Conservation (phyloP, 1,140 invertebrate species). For the Caenorhabditis remanei region DNA sequence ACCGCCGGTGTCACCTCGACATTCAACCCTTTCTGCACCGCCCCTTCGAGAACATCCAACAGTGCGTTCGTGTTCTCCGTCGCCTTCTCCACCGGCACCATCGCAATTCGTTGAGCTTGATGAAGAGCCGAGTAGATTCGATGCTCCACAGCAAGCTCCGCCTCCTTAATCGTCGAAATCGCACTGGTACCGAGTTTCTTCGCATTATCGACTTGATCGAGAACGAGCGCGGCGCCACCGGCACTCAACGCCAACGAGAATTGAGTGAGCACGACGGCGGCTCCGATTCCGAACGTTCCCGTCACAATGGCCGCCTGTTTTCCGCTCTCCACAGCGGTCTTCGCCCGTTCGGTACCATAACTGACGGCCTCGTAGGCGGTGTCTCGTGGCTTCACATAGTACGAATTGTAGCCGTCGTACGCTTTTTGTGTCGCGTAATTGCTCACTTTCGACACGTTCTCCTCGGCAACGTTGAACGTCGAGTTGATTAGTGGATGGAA, state of each 20-base stretch:
- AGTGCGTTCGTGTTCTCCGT: constrained; percentile 28
- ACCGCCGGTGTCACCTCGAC: constrained; percentile 2
- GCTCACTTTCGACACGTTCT: constrained; percentile 14
- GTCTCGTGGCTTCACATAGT: constrained; percentile 31
- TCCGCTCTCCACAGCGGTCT: constrained; percentile 24
- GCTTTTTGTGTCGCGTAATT: constrained; percentile 32
- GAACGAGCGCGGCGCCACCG: constrained; percentile 4
- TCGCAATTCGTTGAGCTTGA: constrained; percentile 44
- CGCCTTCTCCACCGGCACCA: constrained; percentile 54
- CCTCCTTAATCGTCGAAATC: constrained; percentile 23
- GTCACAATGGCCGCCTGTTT: constrained; percentile 24
- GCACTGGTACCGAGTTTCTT: neutral
- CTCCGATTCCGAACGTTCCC: constrained; percentile 52
- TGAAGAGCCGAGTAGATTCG: constrained; percentile 28
- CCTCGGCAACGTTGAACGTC: constrained; percentile 10
- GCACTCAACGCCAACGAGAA: constrained; percentile 20
- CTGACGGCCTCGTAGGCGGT: constrained; percentile 5
- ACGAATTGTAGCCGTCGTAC: constrained; percentile 48
- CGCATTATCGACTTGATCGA: constrained; percentile 18
- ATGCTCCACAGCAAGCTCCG: constrained; percentile 41
- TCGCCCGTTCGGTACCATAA: constrained; percentile 15
- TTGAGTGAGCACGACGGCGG: constrained; percentile 47
- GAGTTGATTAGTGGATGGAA: constrained; percentile 44
- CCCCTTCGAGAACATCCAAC: constrained; percentile 45
- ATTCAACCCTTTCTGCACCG: constrained; percentile 1